Evolutionary conservation across 2,113 vertebrate species (phyloP).

Genomic region (Leucoraja erinaceus): DNA sequence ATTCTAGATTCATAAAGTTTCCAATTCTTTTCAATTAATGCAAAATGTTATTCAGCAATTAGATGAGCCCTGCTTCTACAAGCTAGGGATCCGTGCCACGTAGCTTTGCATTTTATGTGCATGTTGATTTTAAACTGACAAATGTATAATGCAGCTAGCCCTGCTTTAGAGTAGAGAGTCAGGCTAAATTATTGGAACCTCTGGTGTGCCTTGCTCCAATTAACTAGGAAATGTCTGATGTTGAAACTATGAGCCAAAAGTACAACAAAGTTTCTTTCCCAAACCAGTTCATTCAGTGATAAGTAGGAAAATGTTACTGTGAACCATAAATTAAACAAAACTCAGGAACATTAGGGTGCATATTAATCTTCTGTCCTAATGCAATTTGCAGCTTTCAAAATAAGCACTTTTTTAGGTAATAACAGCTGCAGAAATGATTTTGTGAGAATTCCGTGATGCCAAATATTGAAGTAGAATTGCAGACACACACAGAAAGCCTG

Average conservation of each 20-base stretch:
- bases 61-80: neutral
- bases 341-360: neutral
- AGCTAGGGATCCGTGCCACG: neutral
- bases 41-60: neutral
- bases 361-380: conserved; percentile 27
- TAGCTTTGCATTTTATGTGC: neutral
- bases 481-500: neutral
- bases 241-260: neutral
- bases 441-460: neutral
- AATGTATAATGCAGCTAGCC: neutral
- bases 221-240: neutral
- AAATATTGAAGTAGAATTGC: conserved; percentile 29
- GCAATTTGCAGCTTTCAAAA: conserved; percentile 33
- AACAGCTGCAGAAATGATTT: conserved; percentile 23
- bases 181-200: neutral
- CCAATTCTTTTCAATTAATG: neutral
- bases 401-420: neutral
- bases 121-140: neutral
- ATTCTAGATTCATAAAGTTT: neutral
- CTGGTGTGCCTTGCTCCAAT: neutral
- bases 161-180: neutral
- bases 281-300: neutral
- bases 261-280: neutral
- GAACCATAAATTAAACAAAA: conserved; percentile 1
- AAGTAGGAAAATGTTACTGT: neutral